Evolutionary conservation across 2,113 vertebrate species (phyloP), one percentile per base, ranked within the genome.

Genomic region (Apus apus): DNA sequence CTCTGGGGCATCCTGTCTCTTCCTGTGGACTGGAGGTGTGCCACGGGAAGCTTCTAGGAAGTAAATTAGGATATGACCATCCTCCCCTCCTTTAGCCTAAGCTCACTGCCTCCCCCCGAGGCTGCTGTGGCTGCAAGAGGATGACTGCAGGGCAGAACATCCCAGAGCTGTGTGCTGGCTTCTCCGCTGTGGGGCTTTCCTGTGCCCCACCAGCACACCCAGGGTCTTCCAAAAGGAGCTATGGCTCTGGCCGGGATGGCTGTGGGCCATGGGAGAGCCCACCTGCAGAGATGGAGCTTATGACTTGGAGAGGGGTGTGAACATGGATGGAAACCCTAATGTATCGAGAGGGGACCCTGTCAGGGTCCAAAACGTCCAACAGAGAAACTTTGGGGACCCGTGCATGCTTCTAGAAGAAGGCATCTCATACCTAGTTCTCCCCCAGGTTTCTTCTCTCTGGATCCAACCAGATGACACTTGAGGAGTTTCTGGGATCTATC

Each of bases 151-250:
- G 34, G 58, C 25, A 72, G 71, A 76, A 34, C 14, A 70, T 5
- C 30, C 23, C 61, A 61, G 34, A 34, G 36, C 21, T 64, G 7
- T n/a, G 53, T 78, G 66, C 43, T 85, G 53, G 27, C 25, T 83
- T 18, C 21, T 15, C 43, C 12, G 8, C 13, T 60, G 56, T 48
- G 62, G 46, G 15, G 6, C 19, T n/a, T 8, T 60, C 57, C 50
- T 34, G 30, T 40, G 10, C 29, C 27, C 26, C 51, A 62, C 10
- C 71, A 72, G 14, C 18, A 45, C 0, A 0, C 8, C 40, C 0
- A 0, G 5, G 11, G 10, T 18, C 15, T 40, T 27, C 46, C 60
- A 50, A n/a, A 27, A 0, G 3, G 38, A 57, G 15, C 56, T 65
- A 6, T 1, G 2, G 9, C 57, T 45, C 34, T 58, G 58, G 64